Base-by-base conservation (phyloP, 2,888 invertebrate genomes). In the Melanostoma mellinum region DNA sequence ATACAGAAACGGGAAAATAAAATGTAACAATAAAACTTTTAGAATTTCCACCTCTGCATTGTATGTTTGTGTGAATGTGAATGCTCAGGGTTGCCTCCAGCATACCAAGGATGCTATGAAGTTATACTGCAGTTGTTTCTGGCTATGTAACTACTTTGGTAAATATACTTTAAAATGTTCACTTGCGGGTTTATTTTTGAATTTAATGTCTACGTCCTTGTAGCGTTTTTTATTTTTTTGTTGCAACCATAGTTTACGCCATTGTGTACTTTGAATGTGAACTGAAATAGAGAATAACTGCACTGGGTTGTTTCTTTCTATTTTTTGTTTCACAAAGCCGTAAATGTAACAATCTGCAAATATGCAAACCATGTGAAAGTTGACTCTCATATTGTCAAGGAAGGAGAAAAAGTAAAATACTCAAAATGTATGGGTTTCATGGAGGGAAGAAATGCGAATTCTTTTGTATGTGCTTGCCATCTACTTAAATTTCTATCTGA, bases 161-260 rank as follows among this genome's bases (percentile, higher is more conserved):
- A 79, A 84, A 78, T 84, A 79, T 50, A 72, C 79, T 78, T 79
- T 79, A 71, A 77, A 84, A 84, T 75, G 84, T 73, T 84, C 60
- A 79, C 79, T 79, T 78, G 73, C 69, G 68, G 74, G 73, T 71
- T 84, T 84, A 73, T 65, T 74, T 63, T 79, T 74, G 36, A 60
- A 58, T 84, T 79, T 79, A 71, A 75, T 71, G 61, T 75, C 71
- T 69, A 55, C 61, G 61, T 36, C 10, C 50, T 72, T 67, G 60
- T 52, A 73, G 42, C 3, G 44, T 36, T 42, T 52, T 80, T 35
- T 63, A 48, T 60, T 56, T 38, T 52, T 10, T 52, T 44, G 30
- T 5, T 30, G 32, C 4, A 48, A 30, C 33, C n/a, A 35, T 53
- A 30, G 9, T 55, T 36, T 56, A 40, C 46, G 10, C 46, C 36